A percentile compares a stretch with the other conserved stretches of the same genome.
phyloP scores from a whole-genome alignment of 2,113 vertebrate genomes.

The Manacus vitellinus region DNA sequence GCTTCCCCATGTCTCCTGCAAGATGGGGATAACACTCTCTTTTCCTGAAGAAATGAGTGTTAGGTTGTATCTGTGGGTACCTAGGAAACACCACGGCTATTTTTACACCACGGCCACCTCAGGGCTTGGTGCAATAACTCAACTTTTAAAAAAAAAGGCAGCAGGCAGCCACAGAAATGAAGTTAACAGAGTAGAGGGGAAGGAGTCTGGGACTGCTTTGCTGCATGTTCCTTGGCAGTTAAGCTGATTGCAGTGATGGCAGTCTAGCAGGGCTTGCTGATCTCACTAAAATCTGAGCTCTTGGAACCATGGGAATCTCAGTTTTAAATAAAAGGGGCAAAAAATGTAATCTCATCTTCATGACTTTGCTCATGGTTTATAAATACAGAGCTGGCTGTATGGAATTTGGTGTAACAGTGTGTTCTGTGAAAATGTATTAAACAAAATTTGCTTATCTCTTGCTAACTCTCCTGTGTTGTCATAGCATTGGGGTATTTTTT shows the following conservation, averaged over 20 bases:
- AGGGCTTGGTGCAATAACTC: neutral
- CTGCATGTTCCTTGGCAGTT: neutral
- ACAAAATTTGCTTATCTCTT: constrained; percentile 5
- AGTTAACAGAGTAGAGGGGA: neutral
- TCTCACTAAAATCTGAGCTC: neutral
- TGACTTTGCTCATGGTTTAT: neutral
- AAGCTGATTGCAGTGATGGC: neutral
- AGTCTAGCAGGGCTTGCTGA: neutral
- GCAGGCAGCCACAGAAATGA: neutral
- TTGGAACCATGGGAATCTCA: neutral
- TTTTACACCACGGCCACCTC: neutral
- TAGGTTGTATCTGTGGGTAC: neutral
- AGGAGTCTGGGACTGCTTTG: neutral
- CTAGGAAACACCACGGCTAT: neutral
- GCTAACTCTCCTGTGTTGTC: neutral
- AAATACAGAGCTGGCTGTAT: neutral
- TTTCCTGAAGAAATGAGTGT: neutral
- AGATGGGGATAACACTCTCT: neutral
- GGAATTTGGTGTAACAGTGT: neutral
- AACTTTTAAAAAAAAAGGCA: neutral
- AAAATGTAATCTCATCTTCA: neutral
- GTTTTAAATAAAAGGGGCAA: neutral
- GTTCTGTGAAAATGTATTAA: neutral
- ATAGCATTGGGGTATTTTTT: neutral
- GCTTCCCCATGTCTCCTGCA: neutral